These are phyloP conservation scores for Rhyacichthys aspro DNA, from an alignment of 2,797 vertebrate species.

Conservation along the genomic window DNA sequence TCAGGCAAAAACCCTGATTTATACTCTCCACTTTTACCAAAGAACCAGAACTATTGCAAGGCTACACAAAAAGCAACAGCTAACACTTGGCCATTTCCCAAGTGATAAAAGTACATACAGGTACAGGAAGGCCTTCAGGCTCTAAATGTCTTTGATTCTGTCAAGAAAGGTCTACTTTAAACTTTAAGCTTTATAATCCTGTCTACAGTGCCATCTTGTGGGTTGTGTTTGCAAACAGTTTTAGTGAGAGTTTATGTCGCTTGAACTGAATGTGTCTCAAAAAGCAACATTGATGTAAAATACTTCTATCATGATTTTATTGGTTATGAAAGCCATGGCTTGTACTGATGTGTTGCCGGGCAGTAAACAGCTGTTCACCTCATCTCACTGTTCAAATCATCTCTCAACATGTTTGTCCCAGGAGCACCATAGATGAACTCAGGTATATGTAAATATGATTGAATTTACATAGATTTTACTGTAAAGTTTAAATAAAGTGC, in stretches of 20 bases:
- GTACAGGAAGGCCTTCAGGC: not conserved
- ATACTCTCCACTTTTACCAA: not conserved
- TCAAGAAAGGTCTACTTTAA: conserved; percentile 13
- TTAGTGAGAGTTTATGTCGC: not conserved
- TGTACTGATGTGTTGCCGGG: too few relatives aligned
- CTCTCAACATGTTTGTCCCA: too few relatives aligned
- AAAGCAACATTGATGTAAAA: too few relatives aligned
- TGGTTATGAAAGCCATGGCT: too few relatives aligned
- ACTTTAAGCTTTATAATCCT: conserved; percentile 8
- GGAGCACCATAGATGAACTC: too few relatives aligned
- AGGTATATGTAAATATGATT: too few relatives aligned
- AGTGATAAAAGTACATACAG: not conserved
- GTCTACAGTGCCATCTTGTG: conserved; percentile 64
- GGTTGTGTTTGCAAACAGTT: not conserved
- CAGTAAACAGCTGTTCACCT: too few relatives aligned
- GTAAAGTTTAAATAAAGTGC: too few relatives aligned
- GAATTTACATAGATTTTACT: too few relatives aligned
- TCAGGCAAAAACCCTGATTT: not conserved
- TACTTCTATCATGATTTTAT: too few relatives aligned
- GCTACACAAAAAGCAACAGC: not conserved
- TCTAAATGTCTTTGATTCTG: conserved; percentile 3
- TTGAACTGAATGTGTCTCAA: not conserved
- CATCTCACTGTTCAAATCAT: too few relatives aligned
- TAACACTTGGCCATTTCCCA: not conserved
- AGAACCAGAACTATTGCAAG: not conserved